Conservation (phyloP, 2,888 invertebrate species). For the Apamea crenata region DNA sequence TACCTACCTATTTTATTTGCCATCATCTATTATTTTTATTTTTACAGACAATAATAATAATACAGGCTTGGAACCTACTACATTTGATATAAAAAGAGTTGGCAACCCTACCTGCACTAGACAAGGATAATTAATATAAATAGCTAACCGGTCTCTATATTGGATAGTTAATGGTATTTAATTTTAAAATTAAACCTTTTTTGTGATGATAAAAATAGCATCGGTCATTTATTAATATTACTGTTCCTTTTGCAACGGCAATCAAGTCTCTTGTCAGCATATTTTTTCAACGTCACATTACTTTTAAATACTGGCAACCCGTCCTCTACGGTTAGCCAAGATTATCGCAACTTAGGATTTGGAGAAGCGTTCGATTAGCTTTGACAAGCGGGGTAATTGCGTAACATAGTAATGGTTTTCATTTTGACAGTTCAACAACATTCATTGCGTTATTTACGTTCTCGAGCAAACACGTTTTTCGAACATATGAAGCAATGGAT, state of each 20-base stretch:
- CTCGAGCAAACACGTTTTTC: no score
- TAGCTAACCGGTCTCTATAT: slow-evolving; percentile 42
- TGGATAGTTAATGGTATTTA: slow-evolving; percentile 26
- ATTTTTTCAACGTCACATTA: slow-evolving; percentile 32
- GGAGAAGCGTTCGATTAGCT: no score
- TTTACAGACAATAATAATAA: no score
- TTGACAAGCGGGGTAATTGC: neutral
- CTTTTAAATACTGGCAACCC: slow-evolving; percentile 34
- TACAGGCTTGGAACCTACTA: no score
- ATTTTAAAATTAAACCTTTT: slow-evolving; percentile 41
- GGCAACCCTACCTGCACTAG: neutral
- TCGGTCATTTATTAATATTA: neutral
- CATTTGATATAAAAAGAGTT: no score
- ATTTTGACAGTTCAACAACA: neutral
- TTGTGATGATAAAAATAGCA: slow-evolving; percentile 21
- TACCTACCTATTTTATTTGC: no score
- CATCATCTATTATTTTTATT: no score
- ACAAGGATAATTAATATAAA: slow-evolving; percentile 20
- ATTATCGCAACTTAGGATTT: neutral
- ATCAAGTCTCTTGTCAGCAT: neutral
- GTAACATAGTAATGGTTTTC: neutral
- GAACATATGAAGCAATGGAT: no score
- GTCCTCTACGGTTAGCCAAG: neutral
- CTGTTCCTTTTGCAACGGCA: neutral
- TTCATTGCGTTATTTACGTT: no score